Percentiles rank a stretch among this genome's conserved stretches.
Conservation (phyloP, 2,888 invertebrate genomes). For the Netelia fuscicornis region DNA sequence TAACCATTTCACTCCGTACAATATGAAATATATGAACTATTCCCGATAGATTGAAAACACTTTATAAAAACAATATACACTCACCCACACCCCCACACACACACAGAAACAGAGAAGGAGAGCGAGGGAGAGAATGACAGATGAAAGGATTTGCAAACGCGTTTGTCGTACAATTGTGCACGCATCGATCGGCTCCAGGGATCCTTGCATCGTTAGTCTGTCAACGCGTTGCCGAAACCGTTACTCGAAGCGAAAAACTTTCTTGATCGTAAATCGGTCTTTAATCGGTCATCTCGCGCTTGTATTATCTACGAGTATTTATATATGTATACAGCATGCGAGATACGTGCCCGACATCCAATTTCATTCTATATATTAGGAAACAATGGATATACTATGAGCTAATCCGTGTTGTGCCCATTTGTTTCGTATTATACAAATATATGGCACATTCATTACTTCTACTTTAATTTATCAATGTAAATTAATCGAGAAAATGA, state of each 20-base stretch:
- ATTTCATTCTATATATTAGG: constrained; percentile 48
- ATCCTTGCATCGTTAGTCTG: constrained; percentile 29
- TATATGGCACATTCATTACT: no score
- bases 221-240: constrained; percentile 48
- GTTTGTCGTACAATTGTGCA: constrained; percentile 12
- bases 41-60: constrained; percentile 17
- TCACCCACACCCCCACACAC: no score
- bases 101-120: neutral
- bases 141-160: constrained; percentile 5
- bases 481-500: no score
- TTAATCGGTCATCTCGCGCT: constrained; percentile 16
- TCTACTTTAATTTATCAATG: no score
- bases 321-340: neutral
- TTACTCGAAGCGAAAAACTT: constrained; percentile 29
- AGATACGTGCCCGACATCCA: constrained; percentile 9
- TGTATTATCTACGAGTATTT: neutral
- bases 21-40: neutral
- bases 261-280: constrained; percentile 47
- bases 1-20: neutral
- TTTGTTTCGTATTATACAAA: no score
- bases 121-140: neutral
- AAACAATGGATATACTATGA: constrained; percentile 26
- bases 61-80: neutral
- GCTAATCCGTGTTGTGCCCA: no score
- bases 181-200: neutral